Evolutionary conservation across 2,113 vertebrate species (phyloP), one percentile per base, ranked within the genome.

Genomic region (Cinclus cinclus): DNA sequence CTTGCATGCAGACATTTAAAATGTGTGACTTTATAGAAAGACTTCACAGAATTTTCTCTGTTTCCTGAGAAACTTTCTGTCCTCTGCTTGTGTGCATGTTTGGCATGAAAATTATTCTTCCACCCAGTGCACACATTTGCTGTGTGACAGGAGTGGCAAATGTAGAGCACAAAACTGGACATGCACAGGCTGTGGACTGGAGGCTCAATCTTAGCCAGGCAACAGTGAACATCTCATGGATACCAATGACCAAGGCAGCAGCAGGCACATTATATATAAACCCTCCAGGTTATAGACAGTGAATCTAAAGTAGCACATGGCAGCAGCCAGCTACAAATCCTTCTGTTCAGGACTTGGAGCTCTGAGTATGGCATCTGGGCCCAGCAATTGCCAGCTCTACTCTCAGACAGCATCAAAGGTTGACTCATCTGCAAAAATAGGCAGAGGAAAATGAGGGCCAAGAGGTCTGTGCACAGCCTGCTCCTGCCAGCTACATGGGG

Each of bases 321-420:
- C 92, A 94, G 53, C 4, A 1, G 60, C 73, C 83, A 90, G 65
- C 37, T 96, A 95, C 80, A 92, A 87, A 95, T 95, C 76, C 86
- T 90, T 75, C 88, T 92, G 69, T 83, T 96, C 60, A 64, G 73
- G 65, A 73, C 76, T 94, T 96, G 94, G 94, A 97, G 95, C 41
- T 58, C 49, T 0, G 10, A 89, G 80, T 64, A 65, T 71, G 69
- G 69, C 95, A 96, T 97, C 90, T 97, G 96, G 71, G 64, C 62
- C 64, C 63, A 67, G 77, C 37, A 83, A 56, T 22, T 90, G 93
- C 94, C 94, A 96, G 50, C 75, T 94, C 50, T 85, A 5, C 49
- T 95, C 53, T 92, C 75, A 65, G 49, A 90, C 55, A 74, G 56
- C 60, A 64, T 84, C 88, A 84, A 82, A 82, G 62, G 60, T 31